Evolutionary conservation across 2,113 vertebrate species (phyloP).

Genomic region (Podocnemis expansa): DNA sequence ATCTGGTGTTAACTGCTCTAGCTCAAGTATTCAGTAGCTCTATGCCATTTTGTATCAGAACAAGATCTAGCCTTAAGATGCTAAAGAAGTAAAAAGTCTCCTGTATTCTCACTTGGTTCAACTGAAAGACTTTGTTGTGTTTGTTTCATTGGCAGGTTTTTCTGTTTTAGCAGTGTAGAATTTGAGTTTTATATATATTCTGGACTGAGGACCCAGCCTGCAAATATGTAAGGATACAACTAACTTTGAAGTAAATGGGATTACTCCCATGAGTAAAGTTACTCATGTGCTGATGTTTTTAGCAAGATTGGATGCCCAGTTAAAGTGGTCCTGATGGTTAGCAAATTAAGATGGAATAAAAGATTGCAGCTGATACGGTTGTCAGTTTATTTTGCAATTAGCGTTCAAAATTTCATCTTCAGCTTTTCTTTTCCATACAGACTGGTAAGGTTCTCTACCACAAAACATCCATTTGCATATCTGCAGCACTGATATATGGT

Average conservation of each 20-base stretch:
- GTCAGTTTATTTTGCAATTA: conserved; percentile 29
- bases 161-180: background rate
- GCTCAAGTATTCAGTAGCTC: background rate
- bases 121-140: background rate
- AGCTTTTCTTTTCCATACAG: conserved; percentile 5
- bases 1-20: background rate
- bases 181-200: too few species aligned
- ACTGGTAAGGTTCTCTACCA: conserved; percentile 28
- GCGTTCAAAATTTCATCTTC: conserved; percentile 6
- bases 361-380: conserved; percentile 22
- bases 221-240: background rate
- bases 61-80: background rate
- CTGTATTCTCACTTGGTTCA: background rate
- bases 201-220: background rate
- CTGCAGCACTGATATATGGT: background rate
- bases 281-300: background rate
- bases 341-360: conserved; percentile 32
- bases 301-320: conserved; percentile 2
- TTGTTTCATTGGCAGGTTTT: background rate
- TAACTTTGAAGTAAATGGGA: background rate
- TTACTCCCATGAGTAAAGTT: background rate
- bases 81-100: background rate
- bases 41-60: background rate
- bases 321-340: conserved; percentile 11
- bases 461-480: background rate